Evolutionary conservation across 2,888 invertebrate species (phyloP).

Genomic region (Conomelus anceps): DNA sequence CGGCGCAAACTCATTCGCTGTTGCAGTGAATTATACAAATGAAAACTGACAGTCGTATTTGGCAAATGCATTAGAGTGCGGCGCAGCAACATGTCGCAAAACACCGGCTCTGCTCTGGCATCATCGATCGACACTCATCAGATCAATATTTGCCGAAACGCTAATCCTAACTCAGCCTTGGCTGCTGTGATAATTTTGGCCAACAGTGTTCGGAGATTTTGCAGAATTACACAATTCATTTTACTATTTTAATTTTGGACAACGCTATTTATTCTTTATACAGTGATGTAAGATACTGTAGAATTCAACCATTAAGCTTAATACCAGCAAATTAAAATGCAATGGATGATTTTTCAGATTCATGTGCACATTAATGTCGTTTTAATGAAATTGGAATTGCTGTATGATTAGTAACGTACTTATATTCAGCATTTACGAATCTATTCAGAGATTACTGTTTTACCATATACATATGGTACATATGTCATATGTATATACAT

Average conservation of each 20-base stretch:
- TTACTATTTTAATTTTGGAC: no score
- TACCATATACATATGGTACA: no score
- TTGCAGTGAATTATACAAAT: neutral
- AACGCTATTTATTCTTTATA: neutral
- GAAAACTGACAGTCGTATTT: neutral
- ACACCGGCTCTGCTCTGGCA: neutral
- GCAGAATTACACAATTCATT: neutral
- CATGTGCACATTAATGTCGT: no score
- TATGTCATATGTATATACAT: no score
- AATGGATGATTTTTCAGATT: no score
- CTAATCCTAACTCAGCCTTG: neutral
- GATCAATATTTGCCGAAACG: neutral
- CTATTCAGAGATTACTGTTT: no score
- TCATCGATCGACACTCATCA: neutral
- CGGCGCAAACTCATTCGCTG: neutral
- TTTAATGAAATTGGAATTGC: no score
- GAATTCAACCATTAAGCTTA: no score
- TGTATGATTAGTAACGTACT: no score
- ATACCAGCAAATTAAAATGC: no score
- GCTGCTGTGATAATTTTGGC: neutral
- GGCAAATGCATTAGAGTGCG: neutral
- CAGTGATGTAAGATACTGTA: neutral
- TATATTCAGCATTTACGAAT: no score
- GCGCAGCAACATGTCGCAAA: neutral
- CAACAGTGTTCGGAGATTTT: no score